A percentile compares a stretch with the other conserved stretches of the same genome.
phyloP scores from a whole-genome alignment of 2,888 invertebrate species.

The Rhamnusium bicolor region DNA sequence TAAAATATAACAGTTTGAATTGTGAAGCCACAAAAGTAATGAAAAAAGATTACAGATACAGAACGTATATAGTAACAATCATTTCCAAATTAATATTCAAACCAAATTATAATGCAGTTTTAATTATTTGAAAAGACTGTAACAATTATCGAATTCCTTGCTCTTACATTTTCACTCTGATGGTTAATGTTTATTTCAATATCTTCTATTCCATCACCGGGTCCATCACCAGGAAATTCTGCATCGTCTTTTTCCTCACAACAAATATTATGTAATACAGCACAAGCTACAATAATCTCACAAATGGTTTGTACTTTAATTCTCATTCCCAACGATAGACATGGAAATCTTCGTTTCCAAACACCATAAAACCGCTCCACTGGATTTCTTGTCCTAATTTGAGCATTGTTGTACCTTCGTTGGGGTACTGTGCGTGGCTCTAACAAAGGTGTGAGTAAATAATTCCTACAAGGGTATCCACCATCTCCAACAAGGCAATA shows the following conservation, averaged over 20 bases:
- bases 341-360: neutral
- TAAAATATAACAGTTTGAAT: too few species aligned
- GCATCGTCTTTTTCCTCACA: neutral
- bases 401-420: neutral
- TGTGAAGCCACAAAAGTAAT: too few species aligned
- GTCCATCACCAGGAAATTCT: neutral
- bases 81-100: too few species aligned
- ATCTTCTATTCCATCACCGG: too few species aligned
- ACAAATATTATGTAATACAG: neutral
- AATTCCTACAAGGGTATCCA: constrained; percentile 6
- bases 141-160: too few species aligned
- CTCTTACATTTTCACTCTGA: too few species aligned
- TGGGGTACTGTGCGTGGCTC: neutral
- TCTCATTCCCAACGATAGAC: neutral
- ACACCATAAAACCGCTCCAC: neutral
- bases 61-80: too few species aligned
- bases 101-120: too few species aligned
- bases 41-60: too few species aligned
- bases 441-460: constrained; percentile 13
- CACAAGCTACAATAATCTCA: neutral
- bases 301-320: neutral
- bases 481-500: constrained; percentile 19
- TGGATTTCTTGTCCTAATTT: neutral
- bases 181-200: too few species aligned
- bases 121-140: too few species aligned